Base-by-base conservation (phyloP, 2,113 vertebrate genomes). In the Scalopus aquaticus region DNA sequence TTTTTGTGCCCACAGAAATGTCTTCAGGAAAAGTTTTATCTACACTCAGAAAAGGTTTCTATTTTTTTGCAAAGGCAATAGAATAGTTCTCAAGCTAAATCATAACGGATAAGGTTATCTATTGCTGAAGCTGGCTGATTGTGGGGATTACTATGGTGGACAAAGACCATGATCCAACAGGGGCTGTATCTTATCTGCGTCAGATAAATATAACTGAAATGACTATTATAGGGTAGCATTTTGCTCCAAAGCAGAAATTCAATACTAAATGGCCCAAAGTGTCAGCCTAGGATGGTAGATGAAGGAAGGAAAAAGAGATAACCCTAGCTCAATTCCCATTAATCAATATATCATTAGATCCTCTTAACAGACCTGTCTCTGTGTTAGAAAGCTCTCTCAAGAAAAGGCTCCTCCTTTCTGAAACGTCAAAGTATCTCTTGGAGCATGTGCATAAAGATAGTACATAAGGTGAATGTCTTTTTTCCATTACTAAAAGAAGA, bases 291-390 rank as follows among this genome's bases (percentile, higher is more conserved):
- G 1, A 39, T 73, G 46, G 19, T 73, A 42, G 26, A 89, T 1
- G 1, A 95, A 51, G 16, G 26, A 83, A 58, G 60, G 56, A 51
- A 26, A 54, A 60, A 85, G 28, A 28, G 84, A 65, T 79, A 88
- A 58, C 15, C 15, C 39, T 35, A 80, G 54, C 13, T 28, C 77
- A 87, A 56, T 24, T 92, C 83, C 32, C 60, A 85, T 94, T 80
- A 90, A 96, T 62, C 82, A 96, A 69, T 56, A n/a, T 78, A 83
- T 87, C n/a, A 85, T 96, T 77, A 96, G 39, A 91, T 84, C 62
- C 2, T 6, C 42, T 96, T 97, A 87, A 88, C 30, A 93, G 7
- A 30, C 3, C 32, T 96, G 96, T 96, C 90, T 76, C 46, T 60
- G 24, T 13, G 22, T 79, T 54, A 85, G 62, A 42, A 95, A 76